Conservation (phyloP, 2,113 vertebrate species). For the Upupa epops region DNA sequence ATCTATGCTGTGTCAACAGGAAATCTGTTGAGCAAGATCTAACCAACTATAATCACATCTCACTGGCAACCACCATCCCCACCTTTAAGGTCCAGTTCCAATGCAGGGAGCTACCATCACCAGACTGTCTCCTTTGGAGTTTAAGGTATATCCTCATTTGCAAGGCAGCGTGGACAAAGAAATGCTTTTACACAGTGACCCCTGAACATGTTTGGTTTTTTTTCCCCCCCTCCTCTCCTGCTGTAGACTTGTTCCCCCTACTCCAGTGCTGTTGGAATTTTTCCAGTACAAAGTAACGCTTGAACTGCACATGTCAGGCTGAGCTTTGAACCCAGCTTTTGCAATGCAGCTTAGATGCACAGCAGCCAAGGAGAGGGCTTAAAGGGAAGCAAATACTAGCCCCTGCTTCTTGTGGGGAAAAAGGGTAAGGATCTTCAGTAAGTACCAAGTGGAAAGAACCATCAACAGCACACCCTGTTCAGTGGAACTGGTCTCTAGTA, state of each 20-base stretch:
- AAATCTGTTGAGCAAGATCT: slow-evolving; percentile 38
- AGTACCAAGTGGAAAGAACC: not conserved
- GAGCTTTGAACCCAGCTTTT: slow-evolving; percentile 74
- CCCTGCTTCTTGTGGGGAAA: not conserved
- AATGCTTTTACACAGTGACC: not conserved
- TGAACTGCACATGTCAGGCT: slow-evolving; percentile 54
- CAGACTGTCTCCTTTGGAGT: not conserved
- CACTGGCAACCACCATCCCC: not conserved
- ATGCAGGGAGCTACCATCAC: not conserved
- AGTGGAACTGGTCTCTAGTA: not conserved
- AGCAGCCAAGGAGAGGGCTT: not conserved
- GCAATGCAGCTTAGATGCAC: slow-evolving; percentile 24
- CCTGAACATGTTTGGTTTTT: not conserved
- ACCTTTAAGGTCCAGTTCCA: not conserved
- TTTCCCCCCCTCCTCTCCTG: slow-evolving; percentile 3
- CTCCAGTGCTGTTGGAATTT: not conserved
- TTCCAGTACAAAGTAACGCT: slow-evolving; percentile 57
- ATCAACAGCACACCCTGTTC: not conserved
- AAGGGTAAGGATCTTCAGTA: not conserved
- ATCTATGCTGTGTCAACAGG: not conserved
- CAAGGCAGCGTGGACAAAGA: not conserved
- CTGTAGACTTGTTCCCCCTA: slow-evolving; percentile 17
- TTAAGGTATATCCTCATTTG: not conserved
- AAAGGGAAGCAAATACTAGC: not conserved
- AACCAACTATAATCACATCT: not conserved